Evolutionary conservation across 2,797 vertebrate species (phyloP), one percentile per base, ranked within the genome.

Genomic region (Neosilurus hyrtlii): DNA sequence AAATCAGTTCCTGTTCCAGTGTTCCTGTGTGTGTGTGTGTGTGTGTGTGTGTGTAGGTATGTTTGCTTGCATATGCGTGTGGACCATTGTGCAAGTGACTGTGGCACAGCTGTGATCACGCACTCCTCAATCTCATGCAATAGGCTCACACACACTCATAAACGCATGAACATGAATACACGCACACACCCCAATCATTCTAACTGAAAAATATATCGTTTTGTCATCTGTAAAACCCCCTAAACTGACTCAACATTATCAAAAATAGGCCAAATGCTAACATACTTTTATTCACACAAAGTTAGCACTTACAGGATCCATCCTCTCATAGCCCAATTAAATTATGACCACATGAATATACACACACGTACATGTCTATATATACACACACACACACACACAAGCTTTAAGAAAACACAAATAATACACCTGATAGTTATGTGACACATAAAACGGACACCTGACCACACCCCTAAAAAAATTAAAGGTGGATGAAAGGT

Each of bases 191-290:
- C 51, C 7, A 75, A 80, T 12, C 59, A 10, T 12, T 83, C 74
- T 85, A 87, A 83, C 68, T 85, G 52, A 68, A 71, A 81, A 66
- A 83, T 82, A 79, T 37, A 85, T 80, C 11, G 57, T 71, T 62
- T 51, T 35, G 70, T 83, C 82, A 84, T 52, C 35, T 83, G 63
- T 62, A 84, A 88, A 88, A 85, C 85, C 80, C 87, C 84, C 83
- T 70, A 65, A 54, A 74, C 62, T 86, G 75, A 86, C 76, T 82
- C 85, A 83, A 82, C 77, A 57, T 59, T 71, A 43, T n/a, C 0
- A 74, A 72, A 84, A 82, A 82, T 51, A 63, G 52, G 26, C 12
- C 49, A 62, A 61, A 65, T 9, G 49, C 67, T 79, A 67, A 68
- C 74, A 56, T 65, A 62, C 35, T 22, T 54, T 10, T 52, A 18